A percentile compares a stretch with the other conserved stretches of the same genome.
Conservation (phyloP, 2,888 invertebrate genomes). For the Orthosia gothica region DNA sequence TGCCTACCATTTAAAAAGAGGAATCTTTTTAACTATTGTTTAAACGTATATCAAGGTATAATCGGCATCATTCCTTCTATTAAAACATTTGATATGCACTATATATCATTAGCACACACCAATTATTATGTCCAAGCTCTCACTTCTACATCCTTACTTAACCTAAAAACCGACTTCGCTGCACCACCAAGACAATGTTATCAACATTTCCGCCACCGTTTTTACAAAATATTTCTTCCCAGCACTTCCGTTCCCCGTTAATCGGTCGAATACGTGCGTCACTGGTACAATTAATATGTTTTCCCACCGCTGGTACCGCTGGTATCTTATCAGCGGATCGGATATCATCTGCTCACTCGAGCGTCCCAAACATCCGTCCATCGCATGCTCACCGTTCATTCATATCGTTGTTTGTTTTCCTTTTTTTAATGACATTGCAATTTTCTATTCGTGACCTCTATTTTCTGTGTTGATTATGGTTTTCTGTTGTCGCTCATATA, state of each 20-base stretch:
- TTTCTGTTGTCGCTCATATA: constrained; percentile 7
- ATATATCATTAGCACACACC: neutral
- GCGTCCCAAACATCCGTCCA: constrained; percentile 78
- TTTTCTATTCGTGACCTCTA: constrained; percentile 65
- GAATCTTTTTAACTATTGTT: too few species aligned
- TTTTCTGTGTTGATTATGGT: constrained; percentile 23
- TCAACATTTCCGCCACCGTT: neutral
- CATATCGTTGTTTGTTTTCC: constrained; percentile 54
- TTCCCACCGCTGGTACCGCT: constrained; percentile 75
- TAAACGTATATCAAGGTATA: too few species aligned
- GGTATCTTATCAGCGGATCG: constrained; percentile 80
- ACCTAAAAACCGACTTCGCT: neutral
- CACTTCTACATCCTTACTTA: too few species aligned
- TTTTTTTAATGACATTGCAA: constrained; percentile 63
- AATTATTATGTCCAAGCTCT: neutral
- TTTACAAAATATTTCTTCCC: neutral
- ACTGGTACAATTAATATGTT: constrained; percentile 64
- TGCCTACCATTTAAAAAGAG: too few species aligned
- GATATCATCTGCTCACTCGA: constrained; percentile 80
- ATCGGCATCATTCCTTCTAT: too few species aligned
- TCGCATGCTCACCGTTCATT: constrained; percentile 64
- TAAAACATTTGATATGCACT: neutral
- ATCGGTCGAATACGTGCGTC: constrained; percentile 57
- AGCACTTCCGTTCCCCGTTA: constrained; percentile 36
- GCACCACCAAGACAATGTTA: neutral